Evolutionary conservation across 2,797 vertebrate genomes (phyloP), one percentile per base, ranked within the genome.

Genomic region (Sternarchorhynchus goeldii): DNA sequence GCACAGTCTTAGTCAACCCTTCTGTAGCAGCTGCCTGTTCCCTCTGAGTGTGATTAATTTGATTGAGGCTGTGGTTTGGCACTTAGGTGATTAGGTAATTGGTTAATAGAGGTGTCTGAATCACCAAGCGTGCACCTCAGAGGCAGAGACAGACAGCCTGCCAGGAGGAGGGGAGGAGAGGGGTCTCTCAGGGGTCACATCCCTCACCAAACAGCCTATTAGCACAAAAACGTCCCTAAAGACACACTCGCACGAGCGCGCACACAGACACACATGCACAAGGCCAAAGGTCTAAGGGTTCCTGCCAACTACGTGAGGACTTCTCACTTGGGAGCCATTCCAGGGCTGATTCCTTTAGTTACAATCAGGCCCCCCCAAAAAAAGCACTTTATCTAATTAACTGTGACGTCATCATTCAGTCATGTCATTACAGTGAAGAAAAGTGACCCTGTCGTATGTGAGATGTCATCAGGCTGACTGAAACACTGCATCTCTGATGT

Each of bases 101-200:
- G 41, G 76, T 77, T 85, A 82, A 84, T 83, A 86, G 80, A 65
- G 73, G 73, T 63, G 71, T 79, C 78, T 80, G 76, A 79, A 81
- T 83, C 80, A 77, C 68, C 64, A 73, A 58, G 75, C 50, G n/a
- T 58, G 66, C 56, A 45, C 21, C 14, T 45, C 56, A 65, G 70
- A 65, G 39, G n/a, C 39, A 32, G 55, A 18, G 18, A 58, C 21
- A 57, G 57, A 50, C 55, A 16, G 53, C 53, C 53, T 70, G 68
- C 31, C 56, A 56, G 29, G 12, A 4, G 45, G 56, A 25, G 53
- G 25, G 31, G 25, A 55, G 68, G 68, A 70, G 25, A 16, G 45
- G 68, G 32, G 36, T 75, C 50, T 63, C 39, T 18, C 59, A 21
- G 32, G 71, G 81, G 81, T 76, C 56, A 34, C 39, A 65, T 65